Evolutionary conservation across 2,113 vertebrate genomes (phyloP), one percentile per base, ranked within the genome.

Genomic region (Pavo muticus): DNA sequence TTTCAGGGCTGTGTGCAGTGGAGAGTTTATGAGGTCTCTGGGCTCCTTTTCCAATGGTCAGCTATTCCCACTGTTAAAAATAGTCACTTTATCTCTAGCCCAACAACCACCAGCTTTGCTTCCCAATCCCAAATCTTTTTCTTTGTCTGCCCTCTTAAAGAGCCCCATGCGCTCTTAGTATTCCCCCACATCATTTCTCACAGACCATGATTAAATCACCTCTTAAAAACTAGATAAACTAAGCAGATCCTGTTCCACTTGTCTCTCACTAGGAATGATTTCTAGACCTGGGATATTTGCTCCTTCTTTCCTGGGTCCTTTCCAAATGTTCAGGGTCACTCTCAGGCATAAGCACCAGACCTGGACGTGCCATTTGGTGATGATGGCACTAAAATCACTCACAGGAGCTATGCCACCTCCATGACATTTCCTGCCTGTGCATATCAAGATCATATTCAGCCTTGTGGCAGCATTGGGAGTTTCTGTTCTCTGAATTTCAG

Each of bases 211-310:
- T 92, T 95, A 93, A 96, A 92, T 94, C 86, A 96, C 83, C 95
- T 96, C 96, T 95, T 96, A 91, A 96, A 94, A 84, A 91, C 45
- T 32, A 94, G 92, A 96, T 96, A 96, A 94, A 92, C 87, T 71
- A 93, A 94, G 92, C 76, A 95, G 95, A 90, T 95, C 39, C 4
- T 90, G 52, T 87, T 95, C 83, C 80, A 40, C 73, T 86, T 40
- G 52, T 80, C 72, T 83, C 90, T 94, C 69, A 47, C 35, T 92
- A 52, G 81, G 73, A 93, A 87, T 92, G 83, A 94, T 92, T 95
- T 96, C 94, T 90, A 91, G 76, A 90, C 73, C 86, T 95, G 83
- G 67, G 86, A 94, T 93, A 87, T 87, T 87, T 87, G 88, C 72
- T 86, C 5, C 6, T 64, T 90, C 50, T 87, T 94, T 94, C 76